Percentiles rank a stretch among this genome's conserved stretches.
These are phyloP conservation scores for Solenodon paradoxus DNA, from an alignment of 2,113 vertebrate genomes.

Conservation along the genomic window DNA sequence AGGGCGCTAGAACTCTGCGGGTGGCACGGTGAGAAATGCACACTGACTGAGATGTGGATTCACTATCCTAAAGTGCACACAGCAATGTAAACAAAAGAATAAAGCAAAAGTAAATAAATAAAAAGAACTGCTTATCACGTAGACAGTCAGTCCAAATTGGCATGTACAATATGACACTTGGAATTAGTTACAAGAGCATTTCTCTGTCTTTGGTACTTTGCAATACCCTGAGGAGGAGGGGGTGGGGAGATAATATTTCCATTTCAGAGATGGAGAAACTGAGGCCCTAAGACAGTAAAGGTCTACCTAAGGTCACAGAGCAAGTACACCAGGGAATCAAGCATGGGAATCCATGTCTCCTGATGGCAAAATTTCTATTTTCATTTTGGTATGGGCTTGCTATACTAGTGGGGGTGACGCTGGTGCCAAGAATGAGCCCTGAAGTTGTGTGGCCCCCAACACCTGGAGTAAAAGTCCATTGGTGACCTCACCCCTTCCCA, in stretches of 20 bases:
- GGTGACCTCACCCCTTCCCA: not conserved
- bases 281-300: not conserved
- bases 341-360: not conserved
- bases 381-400: not conserved
- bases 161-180: too few relatives aligned
- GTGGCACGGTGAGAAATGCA: too few relatives aligned
- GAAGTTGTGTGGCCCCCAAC: not conserved
- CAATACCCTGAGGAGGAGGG: not conserved
- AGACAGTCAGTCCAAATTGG: too few relatives aligned
- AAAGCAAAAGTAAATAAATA: too few relatives aligned
- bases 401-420: rapidly evolving
- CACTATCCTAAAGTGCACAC: too few relatives aligned
- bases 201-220: not conserved
- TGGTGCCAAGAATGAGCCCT: not conserved
- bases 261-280: not conserved
- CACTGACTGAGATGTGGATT: too few relatives aligned
- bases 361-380: too few relatives aligned
- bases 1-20: too few relatives aligned
- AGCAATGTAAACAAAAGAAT: too few relatives aligned
- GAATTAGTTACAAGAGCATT: too few relatives aligned
- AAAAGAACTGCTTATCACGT: too few relatives aligned
- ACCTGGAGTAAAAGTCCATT: not conserved
- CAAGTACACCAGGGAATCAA: not conserved
- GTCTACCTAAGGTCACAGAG: not conserved
- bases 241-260: not conserved